phyloP scores from a whole-genome alignment of 2,888 invertebrate species.

The Caenorhabditis sulstoni region DNA sequence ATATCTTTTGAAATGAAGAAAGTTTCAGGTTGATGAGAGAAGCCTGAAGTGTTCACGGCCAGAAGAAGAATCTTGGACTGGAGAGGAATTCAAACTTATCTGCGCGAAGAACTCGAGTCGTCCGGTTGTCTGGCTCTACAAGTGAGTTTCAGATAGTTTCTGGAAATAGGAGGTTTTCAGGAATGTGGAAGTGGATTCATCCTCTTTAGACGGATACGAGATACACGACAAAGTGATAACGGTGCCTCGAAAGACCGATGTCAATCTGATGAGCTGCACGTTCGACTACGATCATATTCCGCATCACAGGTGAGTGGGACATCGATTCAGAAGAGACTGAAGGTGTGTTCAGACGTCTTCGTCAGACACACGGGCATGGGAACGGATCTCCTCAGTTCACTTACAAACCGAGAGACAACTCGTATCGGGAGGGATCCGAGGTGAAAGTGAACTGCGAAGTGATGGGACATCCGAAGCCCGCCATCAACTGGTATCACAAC shows the following conservation, averaged over 20 bases:
- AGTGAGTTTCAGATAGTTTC: slow-evolving; percentile 23
- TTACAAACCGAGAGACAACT: slow-evolving; percentile 61
- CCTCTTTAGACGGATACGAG: slow-evolving; percentile 41
- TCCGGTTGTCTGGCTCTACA: slow-evolving; percentile 50
- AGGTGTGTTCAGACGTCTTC: slow-evolving; percentile 39
- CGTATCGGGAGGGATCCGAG: slow-evolving; percentile 62
- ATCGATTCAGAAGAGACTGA: background rate
- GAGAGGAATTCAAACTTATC: slow-evolving; percentile 35
- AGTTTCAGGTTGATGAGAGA: slow-evolving; percentile 16
- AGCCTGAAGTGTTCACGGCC: slow-evolving; percentile 37
- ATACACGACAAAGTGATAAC: slow-evolving; percentile 31
- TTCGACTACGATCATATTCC: slow-evolving; percentile 41
- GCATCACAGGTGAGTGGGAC: slow-evolving; percentile 44
- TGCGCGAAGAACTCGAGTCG: slow-evolving; percentile 32
- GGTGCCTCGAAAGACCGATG: slow-evolving; percentile 32
- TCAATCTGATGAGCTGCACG: slow-evolving; percentile 37
- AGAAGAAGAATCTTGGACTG: slow-evolving; percentile 38
- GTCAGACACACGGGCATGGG: slow-evolving; percentile 28
- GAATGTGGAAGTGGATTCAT: slow-evolving; percentile 38
- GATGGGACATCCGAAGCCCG: slow-evolving; percentile 63
- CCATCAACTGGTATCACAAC: slow-evolving; percentile 61
- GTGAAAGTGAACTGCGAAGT: slow-evolving; percentile 69
- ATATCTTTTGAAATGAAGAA: background rate
- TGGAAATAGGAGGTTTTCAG: slow-evolving; percentile 8
- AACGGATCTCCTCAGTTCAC: slow-evolving; percentile 58